Conservation (phyloP, 2,797 vertebrate genomes). For the Phoxinus dragarum region DNA sequence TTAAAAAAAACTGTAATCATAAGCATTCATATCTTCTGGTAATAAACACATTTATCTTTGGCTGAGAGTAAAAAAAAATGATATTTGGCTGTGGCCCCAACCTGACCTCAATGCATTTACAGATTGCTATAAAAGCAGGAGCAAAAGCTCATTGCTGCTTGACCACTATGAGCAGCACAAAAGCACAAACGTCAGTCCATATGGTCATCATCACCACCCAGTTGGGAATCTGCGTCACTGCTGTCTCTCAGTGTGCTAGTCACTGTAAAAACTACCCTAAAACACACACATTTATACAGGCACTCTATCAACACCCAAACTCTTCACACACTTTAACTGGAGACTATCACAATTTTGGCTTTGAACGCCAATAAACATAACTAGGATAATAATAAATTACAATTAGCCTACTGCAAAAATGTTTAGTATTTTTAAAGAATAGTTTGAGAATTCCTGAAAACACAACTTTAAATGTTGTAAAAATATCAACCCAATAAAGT, state of each 20-base stretch:
- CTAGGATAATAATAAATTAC: not conserved
- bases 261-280: not conserved
- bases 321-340: not conserved
- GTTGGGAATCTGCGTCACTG: constrained; percentile 23
- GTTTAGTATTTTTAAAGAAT: not conserved
- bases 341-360: not conserved
- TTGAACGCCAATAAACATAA: not conserved
- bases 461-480: not conserved
- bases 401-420: not conserved
- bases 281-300: not conserved
- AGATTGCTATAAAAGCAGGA: not conserved
- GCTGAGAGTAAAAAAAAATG: not conserved
- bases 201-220: constrained; percentile 1
- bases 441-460: not conserved
- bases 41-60: not conserved
- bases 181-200: not conserved
- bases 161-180: constrained; percentile 9
- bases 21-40: not conserved
- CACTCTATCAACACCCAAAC: not conserved
- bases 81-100: not conserved
- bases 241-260: constrained; percentile 14
- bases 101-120: not conserved
- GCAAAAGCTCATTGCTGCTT: not conserved
- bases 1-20: no score
- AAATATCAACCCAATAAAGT: not conserved